Evolutionary conservation across 2,888 invertebrate genomes (phyloP), one percentile per base, ranked within the genome.

Genomic region (Amphimallon solstitiale): DNA sequence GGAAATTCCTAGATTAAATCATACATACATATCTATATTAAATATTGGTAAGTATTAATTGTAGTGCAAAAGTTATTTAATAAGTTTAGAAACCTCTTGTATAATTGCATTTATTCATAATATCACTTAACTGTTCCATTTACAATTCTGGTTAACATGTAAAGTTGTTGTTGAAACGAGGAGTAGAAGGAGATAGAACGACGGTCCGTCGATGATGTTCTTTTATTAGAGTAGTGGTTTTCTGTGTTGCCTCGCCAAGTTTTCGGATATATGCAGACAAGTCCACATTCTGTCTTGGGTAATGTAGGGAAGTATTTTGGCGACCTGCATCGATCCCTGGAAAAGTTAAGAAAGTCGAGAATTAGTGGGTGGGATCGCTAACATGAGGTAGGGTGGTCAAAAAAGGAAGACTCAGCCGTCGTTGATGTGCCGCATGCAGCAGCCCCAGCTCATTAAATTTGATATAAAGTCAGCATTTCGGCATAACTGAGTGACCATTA

Each of bases 301-400:
- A n/a, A 79, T 76, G 66, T 81, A 81, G 0, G 83, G 82, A 10
- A 83, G 76, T 63, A 83, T 75, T 74, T 83, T 83, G 0, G 82
- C 82, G 38, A 83, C 82, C 74, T 83, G 83, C 76, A 83, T 82
- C 5, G 83, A 82, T 38, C 83, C 83, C 83, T 83, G 76, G 29
- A 56, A 78, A 79, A 68, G 68, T 66, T 65, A 63, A 65, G 40
- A 68, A 64, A 59, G 43, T 59, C 40, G 37, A 12, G n/a, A 15
- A 35, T 10, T n/a, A 14, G 15, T 12, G 17, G 23, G 15, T 35
- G 19, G 12, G 49, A 38, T 17, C 14, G 15, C 14, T 3, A 14
- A 12, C 23, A 14, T 38, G n/a, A 17, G 19, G 23, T 19, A 17
- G 29, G 12, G 3, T 10, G 35, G 17, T 34, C 12, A 14, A 15